Base-by-base conservation (phyloP, 1,140 invertebrate genomes). In the Melitaea cinxia region DNA sequence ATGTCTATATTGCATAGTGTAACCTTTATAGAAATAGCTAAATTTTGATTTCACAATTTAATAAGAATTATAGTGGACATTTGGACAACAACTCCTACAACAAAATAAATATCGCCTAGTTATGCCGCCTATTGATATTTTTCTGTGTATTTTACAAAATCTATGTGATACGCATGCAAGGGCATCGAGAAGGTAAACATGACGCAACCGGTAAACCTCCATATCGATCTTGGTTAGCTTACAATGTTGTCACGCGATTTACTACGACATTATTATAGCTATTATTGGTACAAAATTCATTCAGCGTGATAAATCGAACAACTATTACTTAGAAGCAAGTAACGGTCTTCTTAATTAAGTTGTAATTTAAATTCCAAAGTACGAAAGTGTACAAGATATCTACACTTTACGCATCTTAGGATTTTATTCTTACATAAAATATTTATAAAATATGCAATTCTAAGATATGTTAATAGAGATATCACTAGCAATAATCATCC, bases 221-320 rank as follows among this genome's bases (percentile, higher is more conserved):
- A 72, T 78, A 83, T 83, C 70, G 83, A 86, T 84, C 83, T 83
- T 70, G 70, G 68, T 70, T 74, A 82, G 74, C 12, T 75, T 75
- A 58, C 65, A 65, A 58, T 68, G 72, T 65, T 66, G 75, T 82
- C 82, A 86, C 82, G 83, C 82, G 70, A 84, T 67, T 70, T 62
- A 28, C 53, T 68, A 52, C 21, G 21, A 55, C 50, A 60, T 14
- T 37, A 67, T 55, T 49, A 56, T 37, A 42, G 4, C 17, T 1
- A 19, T 14, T 7, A 42, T 42, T 42, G 7, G 17, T 14, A 14
- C 15, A 42, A 17, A 42, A 42, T 7, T 1, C 37, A 19, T 42
- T 42, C 37, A 17, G 15, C n/a, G 14, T 17, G 15, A 42, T 42
- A 42, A 19, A 42, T 17, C 15, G 9, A 17, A 17, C 15, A 0